phyloP scores from a whole-genome alignment of 2,797 vertebrate species.

The Apogon hyalosoma region DNA sequence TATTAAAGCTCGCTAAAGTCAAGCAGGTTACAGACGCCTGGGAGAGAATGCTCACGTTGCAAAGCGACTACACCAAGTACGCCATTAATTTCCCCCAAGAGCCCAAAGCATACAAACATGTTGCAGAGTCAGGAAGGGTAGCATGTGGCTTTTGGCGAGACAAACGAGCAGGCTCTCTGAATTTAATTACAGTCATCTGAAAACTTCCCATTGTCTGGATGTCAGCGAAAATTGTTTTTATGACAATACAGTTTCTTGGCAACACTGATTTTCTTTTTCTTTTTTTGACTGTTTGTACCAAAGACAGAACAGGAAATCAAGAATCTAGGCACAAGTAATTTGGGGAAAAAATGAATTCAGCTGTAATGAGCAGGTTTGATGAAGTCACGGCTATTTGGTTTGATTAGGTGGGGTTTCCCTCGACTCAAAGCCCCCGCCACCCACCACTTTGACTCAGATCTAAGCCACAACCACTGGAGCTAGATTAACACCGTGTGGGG shows the following conservation, averaged over 20 bases:
- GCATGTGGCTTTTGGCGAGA: slow-evolving; percentile 26
- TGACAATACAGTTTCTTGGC: neutral
- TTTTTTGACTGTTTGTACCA: neutral
- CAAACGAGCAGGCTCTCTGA: slow-evolving; percentile 43
- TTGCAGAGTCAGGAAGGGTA: slow-evolving; percentile 47
- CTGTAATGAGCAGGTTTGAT: slow-evolving; percentile 49
- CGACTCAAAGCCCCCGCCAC: slow-evolving; percentile 1
- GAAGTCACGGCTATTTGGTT: slow-evolving; percentile 45
- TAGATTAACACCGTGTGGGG: neutral
- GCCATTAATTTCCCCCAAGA: slow-evolving; percentile 9
- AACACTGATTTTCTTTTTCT: too few species aligned
- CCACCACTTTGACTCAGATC: neutral
- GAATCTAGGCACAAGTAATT: slow-evolving; percentile 24
- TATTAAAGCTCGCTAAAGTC: slow-evolving; percentile 38
- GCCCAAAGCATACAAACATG: slow-evolving; percentile 35
- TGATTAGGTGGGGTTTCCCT: slow-evolving; percentile 40
- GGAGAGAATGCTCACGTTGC: slow-evolving; percentile 11
- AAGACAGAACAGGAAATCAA: slow-evolving; percentile 1
- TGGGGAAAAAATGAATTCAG: slow-evolving; percentile 18
- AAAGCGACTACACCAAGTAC: neutral
- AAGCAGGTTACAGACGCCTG: slow-evolving; percentile 27
- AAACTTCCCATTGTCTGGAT: slow-evolving; percentile 22
- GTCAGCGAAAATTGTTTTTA: slow-evolving; percentile 1
- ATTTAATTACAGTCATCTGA: slow-evolving; percentile 36
- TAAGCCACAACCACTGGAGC: neutral